Conservation (phyloP, 2,797 vertebrate genomes). For the Euphonia xanthogaster region DNA sequence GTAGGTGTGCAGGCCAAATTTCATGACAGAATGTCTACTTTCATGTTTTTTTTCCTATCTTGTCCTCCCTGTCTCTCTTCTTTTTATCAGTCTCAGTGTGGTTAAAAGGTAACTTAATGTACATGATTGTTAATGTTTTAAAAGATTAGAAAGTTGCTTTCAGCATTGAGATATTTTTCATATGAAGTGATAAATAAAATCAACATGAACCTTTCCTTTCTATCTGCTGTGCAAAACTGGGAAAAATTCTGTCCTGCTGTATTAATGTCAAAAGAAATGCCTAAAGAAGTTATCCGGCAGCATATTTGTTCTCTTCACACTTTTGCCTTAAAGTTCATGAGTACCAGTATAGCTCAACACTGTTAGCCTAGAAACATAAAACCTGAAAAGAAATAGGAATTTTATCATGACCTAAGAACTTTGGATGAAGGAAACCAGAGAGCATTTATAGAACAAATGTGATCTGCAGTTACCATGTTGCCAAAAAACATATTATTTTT, state of each 20-base stretch:
- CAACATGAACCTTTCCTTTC: neutral
- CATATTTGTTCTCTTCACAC: neutral
- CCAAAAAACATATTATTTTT: neutral
- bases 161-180: neutral
- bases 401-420: neutral
- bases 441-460: neutral
- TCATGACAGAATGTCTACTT: neutral
- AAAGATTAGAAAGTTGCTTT: neutral
- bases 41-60: neutral
- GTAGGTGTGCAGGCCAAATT: neutral
- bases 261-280: neutral
- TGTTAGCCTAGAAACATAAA: neutral
- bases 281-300: neutral
- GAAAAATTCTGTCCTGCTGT: neutral
- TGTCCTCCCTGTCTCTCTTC: neutral
- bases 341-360: neutral
- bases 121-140: neutral
- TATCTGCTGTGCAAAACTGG: neutral
- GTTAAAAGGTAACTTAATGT: neutral
- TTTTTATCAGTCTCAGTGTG: neutral
- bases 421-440: neutral
- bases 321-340: neutral
- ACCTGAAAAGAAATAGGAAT: neutral
- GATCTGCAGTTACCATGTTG: neutral
- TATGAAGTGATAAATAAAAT: neutral